Percentiles rank a stretch among this genome's conserved stretches.
Evolutionary conservation across 2,888 invertebrate species (phyloP).

Genomic region (Dione juno): DNA sequence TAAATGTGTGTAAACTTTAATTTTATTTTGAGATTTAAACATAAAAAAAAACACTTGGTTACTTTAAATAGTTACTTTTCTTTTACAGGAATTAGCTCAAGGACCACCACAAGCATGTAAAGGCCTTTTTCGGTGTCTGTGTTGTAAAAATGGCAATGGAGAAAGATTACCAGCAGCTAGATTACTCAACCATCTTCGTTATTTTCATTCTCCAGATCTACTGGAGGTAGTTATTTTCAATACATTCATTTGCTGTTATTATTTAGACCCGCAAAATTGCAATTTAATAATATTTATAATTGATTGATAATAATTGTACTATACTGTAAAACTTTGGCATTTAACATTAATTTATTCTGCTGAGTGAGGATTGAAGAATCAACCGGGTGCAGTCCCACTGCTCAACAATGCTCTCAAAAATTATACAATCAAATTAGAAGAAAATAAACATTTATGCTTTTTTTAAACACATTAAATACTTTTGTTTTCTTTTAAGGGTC

Average conservation of each 20-base stretch:
- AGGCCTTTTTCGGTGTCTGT: slow-evolving; percentile 80
- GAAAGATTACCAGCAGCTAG: slow-evolving; percentile 69
- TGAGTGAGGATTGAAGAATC: no score
- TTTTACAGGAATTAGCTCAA: slow-evolving; percentile 50
- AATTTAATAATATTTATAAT: no score
- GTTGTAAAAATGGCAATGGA: slow-evolving; percentile 70
- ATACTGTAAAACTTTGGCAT: no score
- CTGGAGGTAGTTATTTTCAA: slow-evolving; percentile 67
- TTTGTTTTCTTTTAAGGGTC: slow-evolving; percentile 58
- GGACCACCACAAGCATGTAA: slow-evolving; percentile 68
- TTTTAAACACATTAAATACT: no score
- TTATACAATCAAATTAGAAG: no score
- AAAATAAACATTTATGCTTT: no score
- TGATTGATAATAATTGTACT: no score
- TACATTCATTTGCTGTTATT: not conserved
- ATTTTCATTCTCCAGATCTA: slow-evolving; percentile 74
- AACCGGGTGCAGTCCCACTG: no score
- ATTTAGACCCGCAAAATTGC: not conserved
- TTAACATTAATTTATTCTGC: no score
- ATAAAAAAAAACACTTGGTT: not conserved
- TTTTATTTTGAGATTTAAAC: not conserved
- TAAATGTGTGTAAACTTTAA: slow-evolving; percentile 58
- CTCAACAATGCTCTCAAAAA: no score
- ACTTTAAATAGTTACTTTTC: not conserved
- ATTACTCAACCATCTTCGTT: slow-evolving; percentile 80